These are phyloP conservation scores for Spinibarbus caldwelli DNA, from an alignment of 2,797 vertebrate genomes.

Conservation along the genomic window DNA sequence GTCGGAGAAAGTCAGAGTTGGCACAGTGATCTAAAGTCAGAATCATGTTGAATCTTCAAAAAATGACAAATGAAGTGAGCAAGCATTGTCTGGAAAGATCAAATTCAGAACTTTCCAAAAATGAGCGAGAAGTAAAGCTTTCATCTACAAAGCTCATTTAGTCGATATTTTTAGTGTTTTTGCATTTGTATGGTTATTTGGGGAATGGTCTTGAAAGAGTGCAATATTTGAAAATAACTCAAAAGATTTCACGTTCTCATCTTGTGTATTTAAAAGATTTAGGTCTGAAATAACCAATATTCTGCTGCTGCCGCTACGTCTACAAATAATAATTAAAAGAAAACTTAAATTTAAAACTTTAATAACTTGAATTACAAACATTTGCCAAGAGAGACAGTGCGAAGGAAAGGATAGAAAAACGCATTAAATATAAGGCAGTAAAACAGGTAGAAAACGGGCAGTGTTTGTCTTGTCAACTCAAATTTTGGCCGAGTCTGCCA, in stretches of 20 bases:
- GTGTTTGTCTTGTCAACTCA: slow-evolving; percentile 43
- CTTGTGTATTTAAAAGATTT: neutral
- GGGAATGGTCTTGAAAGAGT: slow-evolving; percentile 30
- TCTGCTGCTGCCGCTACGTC: neutral
- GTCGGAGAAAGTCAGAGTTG: slow-evolving; percentile 17
- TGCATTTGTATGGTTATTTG: slow-evolving; percentile 2
- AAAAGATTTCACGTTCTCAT: neutral
- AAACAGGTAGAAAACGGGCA: slow-evolving; percentile 46
- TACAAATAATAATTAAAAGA: slow-evolving; percentile 23
- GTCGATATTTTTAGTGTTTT: slow-evolving; percentile 17
- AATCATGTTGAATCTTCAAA: slow-evolving; percentile 18
- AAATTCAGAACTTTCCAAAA: neutral
- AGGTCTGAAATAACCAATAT: neutral
- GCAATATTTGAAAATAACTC: slow-evolving; percentile 22
- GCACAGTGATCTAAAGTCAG: slow-evolving; percentile 47
- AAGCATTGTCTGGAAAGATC: slow-evolving; percentile 15
- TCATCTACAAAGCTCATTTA: slow-evolving; percentile 1
- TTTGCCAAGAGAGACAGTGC: slow-evolving; percentile 40
- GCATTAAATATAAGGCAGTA: slow-evolving; percentile 60
- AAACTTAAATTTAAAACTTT: slow-evolving; percentile 33
- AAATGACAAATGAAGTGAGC: slow-evolving; percentile 32
- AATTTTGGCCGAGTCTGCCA: slow-evolving; percentile 43
- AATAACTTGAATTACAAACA: slow-evolving; percentile 47
- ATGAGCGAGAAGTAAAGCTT: neutral
- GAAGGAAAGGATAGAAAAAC: slow-evolving; percentile 45